Conservation (phyloP, 2,113 vertebrate genomes). For the Sclerurus mexicanus region DNA sequence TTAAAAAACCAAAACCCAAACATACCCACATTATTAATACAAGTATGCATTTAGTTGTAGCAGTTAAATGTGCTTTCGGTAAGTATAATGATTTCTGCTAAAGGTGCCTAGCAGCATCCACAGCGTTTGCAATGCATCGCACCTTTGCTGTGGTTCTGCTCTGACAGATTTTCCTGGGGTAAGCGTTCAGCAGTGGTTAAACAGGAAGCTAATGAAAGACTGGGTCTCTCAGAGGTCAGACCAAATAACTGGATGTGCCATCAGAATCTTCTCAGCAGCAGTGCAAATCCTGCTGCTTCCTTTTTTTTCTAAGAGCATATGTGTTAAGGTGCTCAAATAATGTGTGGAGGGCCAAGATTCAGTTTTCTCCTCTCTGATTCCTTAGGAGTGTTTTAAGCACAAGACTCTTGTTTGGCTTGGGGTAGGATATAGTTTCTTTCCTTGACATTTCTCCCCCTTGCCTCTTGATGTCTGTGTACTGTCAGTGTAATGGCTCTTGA, state of each 20-base stretch:
- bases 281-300: not conserved
- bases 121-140: not conserved
- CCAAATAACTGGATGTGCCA: not conserved
- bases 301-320: not conserved
- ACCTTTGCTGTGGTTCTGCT: not conserved
- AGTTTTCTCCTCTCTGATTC: not conserved
- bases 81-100: not conserved
- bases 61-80: not conserved
- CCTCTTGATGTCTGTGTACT: not conserved
- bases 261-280: not conserved
- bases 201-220: not conserved
- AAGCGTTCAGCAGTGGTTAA: not conserved
- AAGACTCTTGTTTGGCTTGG: not conserved
- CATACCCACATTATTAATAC: not conserved
- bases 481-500: not conserved
- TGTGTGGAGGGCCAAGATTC: not conserved
- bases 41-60: not conserved
- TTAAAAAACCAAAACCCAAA: not conserved
- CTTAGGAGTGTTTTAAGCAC: not conserved
- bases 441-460: not conserved
- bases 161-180: not conserved
- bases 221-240: not conserved
- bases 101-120: not conserved
- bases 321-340: not conserved
- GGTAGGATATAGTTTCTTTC: not conserved